Evolutionary conservation across 2,888 invertebrate species (phyloP), one percentile per base, ranked within the genome.

Genomic region (Cosmopolites sordidus): DNA sequence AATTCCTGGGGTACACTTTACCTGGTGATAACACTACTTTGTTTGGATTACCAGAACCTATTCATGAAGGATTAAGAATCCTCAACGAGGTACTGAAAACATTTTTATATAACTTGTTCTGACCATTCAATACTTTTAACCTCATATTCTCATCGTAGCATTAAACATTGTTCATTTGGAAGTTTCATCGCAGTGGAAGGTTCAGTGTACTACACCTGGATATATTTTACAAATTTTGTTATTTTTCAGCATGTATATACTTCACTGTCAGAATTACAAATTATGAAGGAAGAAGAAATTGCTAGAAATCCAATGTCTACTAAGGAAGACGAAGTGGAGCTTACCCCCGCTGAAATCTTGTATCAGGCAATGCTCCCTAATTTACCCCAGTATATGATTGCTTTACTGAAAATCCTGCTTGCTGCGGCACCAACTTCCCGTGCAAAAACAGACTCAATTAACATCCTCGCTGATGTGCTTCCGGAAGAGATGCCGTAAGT

Each of bases 401-500:
- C 96, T 16, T 73, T 99, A 48, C 76, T 99, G 45, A 99, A 99
- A 79, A 93, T 99, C 63, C 79, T 99, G 51, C 79, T 99, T 51
- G 98, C 98, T 22, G 97, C 98, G 48, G 95, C 97, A 29, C 98
- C 99, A 2, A 97, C 97, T n/a, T 94, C 94, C n/a, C 97, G 96
- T 76, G 87, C 92, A 3, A 97, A 97, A 77, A 92, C 89, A 8
- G 99, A 99, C 71, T 95, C 97, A 44, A 93, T 98, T 66, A 98
- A 98, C 74, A 97, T 99, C 40, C 87, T 98, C 84, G 92, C 95
- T 37, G 99, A 99, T 76, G 90, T 99, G 43, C 75, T 99, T 62
- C 98, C 98, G 1, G 95, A 94, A 75, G 94, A 95, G 77, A 94
- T 95, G 93, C 96, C 96, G 82, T 85, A 73, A 78, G 82, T 78